Conservation (phyloP, 1,140 invertebrate species). For the Zaprionus nigranus region DNA sequence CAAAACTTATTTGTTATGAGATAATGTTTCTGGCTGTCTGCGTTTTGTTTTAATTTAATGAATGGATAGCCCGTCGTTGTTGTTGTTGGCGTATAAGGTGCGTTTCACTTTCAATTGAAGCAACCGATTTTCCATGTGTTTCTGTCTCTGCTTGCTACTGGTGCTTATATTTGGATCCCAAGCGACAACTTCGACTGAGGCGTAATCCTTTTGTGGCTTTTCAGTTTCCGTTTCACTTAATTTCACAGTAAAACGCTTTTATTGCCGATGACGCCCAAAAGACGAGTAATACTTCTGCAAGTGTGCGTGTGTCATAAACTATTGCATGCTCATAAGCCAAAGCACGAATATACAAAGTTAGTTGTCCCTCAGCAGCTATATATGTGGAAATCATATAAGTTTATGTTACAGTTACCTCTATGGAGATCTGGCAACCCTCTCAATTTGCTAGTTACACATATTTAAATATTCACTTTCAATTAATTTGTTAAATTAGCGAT, state of each 20-base stretch:
- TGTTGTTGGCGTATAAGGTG: conserved; percentile 33
- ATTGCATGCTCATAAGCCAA: conserved; percentile 35
- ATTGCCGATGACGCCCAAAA: conserved; percentile 31
- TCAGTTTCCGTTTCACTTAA: conserved; percentile 48
- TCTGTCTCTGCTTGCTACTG: conserved; percentile 12
- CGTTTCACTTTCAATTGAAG: conserved; percentile 68
- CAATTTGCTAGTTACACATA: too few relatives aligned
- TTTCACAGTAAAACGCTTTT: conserved; percentile 22
- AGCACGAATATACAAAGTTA: conserved; percentile 37
- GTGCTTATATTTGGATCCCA: conserved; percentile 25
- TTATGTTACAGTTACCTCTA: not conserved
- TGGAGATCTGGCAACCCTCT: too few relatives aligned
- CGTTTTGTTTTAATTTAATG: conserved; percentile 49
- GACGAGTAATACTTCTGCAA: not conserved
- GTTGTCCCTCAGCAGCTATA: conserved; percentile 14
- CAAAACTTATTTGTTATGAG: conserved; percentile 51
- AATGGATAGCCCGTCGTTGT: conserved; percentile 53
- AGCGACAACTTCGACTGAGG: conserved; percentile 31
- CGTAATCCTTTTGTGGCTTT: conserved; percentile 46
- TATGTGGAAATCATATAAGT: conserved; percentile 8
- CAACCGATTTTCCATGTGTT: conserved; percentile 24
- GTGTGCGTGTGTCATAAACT: conserved; percentile 14
- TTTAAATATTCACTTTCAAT: too few relatives aligned
- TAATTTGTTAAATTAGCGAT: too few relatives aligned
- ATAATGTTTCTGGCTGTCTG: conserved; percentile 41